A percentile compares a stretch with the other conserved stretches of the same genome.
These are phyloP conservation scores for Serilophus lunatus DNA, from an alignment of 2,113 vertebrate species.

Conservation along the genomic window DNA sequence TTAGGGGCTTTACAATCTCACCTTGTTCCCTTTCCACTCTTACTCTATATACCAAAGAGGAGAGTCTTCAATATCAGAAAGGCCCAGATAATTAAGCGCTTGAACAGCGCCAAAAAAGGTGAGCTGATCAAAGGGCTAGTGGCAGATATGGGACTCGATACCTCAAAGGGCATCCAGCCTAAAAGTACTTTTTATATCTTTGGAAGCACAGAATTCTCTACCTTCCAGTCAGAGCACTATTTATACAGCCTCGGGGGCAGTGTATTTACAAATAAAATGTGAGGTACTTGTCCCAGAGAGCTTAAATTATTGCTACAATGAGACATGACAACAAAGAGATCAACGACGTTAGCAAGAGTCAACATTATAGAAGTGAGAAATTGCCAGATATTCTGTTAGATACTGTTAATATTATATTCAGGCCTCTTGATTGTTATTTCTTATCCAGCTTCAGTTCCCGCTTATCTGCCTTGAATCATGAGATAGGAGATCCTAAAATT, in stretches of 20 bases:
- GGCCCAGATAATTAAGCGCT: background rate
- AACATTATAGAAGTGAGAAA: background rate
- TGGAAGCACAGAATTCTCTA: background rate
- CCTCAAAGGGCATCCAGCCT: background rate
- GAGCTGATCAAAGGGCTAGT: background rate
- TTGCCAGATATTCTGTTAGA: background rate
- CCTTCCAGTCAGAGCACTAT: background rate
- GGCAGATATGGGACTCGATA: background rate
- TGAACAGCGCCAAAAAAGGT: background rate
- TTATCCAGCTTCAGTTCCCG: background rate
- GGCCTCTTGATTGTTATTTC: background rate
- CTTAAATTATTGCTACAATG: background rate
- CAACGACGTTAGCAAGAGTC: background rate
- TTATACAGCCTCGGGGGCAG: background rate
- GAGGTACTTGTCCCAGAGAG: background rate
- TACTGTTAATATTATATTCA: background rate
- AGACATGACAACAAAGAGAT: background rate
- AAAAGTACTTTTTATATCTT: background rate
- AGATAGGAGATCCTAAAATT: background rate
- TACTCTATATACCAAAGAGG: background rate
- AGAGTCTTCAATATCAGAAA: background rate
- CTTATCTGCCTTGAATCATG: background rate
- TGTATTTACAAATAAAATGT: background rate
- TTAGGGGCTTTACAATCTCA: background rate
- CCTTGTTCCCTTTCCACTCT: background rate